A percentile compares a stretch with the other conserved stretches of the same genome.
Evolutionary conservation across 1,140 invertebrate species (phyloP).

Genomic region (Acromyrmex heyeri): DNA sequence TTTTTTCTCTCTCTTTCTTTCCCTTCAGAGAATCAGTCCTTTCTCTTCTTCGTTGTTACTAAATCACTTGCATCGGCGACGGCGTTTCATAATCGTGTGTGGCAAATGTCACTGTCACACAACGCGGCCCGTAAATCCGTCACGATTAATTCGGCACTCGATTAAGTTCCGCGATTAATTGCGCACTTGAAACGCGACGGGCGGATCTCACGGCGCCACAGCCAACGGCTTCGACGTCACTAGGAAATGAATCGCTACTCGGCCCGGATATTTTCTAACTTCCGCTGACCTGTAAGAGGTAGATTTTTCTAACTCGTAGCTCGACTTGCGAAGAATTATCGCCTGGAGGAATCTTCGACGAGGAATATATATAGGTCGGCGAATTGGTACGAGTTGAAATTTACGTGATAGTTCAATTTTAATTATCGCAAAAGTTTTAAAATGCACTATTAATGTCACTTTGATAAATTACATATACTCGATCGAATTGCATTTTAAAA

Average conservation of each 20-base stretch:
- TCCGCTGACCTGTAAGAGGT: conserved; percentile 54
- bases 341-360: conserved; percentile 27
- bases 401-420: neutral
- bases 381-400: neutral
- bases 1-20: neutral
- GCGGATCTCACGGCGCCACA: neutral
- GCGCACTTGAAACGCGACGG: conserved; percentile 32
- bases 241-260: conserved; percentile 62
- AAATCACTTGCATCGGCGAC: conserved; percentile 52
- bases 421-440: conserved; percentile 25
- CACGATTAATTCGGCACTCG: conserved; percentile 69
- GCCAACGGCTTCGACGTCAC: conserved; percentile 20
- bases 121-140: conserved; percentile 63
- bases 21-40: neutral
- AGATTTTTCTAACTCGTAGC: conserved; percentile 44
- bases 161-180: conserved; percentile 73
- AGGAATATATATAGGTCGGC: neutral
- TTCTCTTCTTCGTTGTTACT: neutral
- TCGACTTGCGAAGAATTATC: conserved; percentile 40
- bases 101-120: conserved; percentile 52
- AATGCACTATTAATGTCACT: conserved; percentile 12
- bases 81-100: conserved; percentile 65
- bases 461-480: neutral
- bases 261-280: conserved; percentile 51
- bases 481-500: neutral